Percentiles rank a stretch among this genome's conserved stretches.
Evolutionary conservation across 1,140 invertebrate genomes (phyloP).

Genomic region (Brachionus manjavacas): DNA sequence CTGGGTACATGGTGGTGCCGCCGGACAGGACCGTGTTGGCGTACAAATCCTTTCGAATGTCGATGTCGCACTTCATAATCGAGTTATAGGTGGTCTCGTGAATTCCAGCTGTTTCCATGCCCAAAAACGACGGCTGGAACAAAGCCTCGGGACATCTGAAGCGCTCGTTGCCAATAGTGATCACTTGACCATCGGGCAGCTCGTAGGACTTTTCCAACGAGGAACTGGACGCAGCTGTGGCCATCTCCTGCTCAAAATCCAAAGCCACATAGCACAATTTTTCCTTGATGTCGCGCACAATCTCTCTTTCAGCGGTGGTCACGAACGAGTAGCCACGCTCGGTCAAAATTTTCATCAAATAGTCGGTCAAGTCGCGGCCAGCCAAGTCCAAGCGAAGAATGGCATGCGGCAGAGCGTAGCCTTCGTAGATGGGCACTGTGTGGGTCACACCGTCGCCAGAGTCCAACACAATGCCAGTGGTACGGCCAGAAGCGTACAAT

Average conservation of each 20-base stretch:
- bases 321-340: slow-evolving; percentile 93
- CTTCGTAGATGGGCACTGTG: slow-evolving; percentile 88
- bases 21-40: slow-evolving; percentile 50
- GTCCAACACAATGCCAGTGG: slow-evolving; percentile 86
- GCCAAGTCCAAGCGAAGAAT: slow-evolving; percentile 84
- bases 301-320: slow-evolving; percentile 83
- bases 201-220: slow-evolving; percentile 85
- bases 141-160: slow-evolving; percentile 92
- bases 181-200: slow-evolving; percentile 86
- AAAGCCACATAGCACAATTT: slow-evolving; percentile 83
- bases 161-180: slow-evolving; percentile 86
- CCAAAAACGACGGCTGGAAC: slow-evolving; percentile 66
- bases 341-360: slow-evolving; percentile 92
- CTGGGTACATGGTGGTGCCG: slow-evolving; percentile 47
- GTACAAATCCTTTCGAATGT: slow-evolving; percentile 69
- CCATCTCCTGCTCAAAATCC: slow-evolving; percentile 90
- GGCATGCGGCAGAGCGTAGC: slow-evolving; percentile 68
- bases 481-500: slow-evolving; percentile 85
- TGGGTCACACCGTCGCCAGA: slow-evolving; percentile 89
- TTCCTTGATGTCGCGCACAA: slow-evolving; percentile 84
- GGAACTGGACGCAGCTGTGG: slow-evolving; percentile 78
- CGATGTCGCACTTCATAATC: slow-evolving; percentile 92
- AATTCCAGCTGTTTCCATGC: slow-evolving; percentile 48
- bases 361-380: slow-evolving; percentile 88
- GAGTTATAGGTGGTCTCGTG: slow-evolving; percentile 45